Evolutionary conservation across 2,113 vertebrate genomes (phyloP), one percentile per base, ranked within the genome.

Genomic region (Shinisaurus crocodilurus): DNA sequence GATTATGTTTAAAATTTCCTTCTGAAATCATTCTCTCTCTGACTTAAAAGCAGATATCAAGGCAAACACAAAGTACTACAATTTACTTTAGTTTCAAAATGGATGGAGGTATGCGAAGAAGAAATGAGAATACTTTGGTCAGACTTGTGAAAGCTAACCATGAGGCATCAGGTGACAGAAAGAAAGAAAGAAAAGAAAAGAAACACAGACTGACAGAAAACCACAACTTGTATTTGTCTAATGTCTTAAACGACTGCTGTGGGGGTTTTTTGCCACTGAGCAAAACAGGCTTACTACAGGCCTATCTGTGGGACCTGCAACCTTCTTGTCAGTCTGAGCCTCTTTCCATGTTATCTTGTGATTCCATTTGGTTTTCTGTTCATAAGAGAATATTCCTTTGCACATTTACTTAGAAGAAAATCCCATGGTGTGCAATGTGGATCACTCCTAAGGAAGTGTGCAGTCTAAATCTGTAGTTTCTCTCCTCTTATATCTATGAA

Each of bases 221-320:
- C 95, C 95, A 94, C 95, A 97, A 91, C 96, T 27, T 0, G n/a
- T 84, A 50, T 43, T 43, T 18, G 69, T 89, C 13, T 60, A 54
- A 83, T 67, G 87, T 93, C 95, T 90, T 83, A 23, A 95, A 95
- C 16, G 92, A 77, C 57, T 91, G 93, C 87, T 95, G 95, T 95
- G 94, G n/a, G n/a, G n/a, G 94, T 94, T 95, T 97, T 95, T 93
- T 95, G 95, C 95, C 92, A 93, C 87, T 10, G 80, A 94, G 63
- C 94, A 96, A 96, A 96, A 96, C 94, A 91, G 92, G 94, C 95
- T 96, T 97, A 96, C 95, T 95, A 93, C 97, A 97, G 95, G 94
- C 87, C 90, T 95, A 91, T 94, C 93, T 95, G 91, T 90, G 88
- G 34, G 90, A 57, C 87, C 96, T 97, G 89, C 93, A 94, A 96